Evolutionary conservation across 1,140 invertebrate genomes (phyloP).

Genomic region (Heliconius nattereri): DNA sequence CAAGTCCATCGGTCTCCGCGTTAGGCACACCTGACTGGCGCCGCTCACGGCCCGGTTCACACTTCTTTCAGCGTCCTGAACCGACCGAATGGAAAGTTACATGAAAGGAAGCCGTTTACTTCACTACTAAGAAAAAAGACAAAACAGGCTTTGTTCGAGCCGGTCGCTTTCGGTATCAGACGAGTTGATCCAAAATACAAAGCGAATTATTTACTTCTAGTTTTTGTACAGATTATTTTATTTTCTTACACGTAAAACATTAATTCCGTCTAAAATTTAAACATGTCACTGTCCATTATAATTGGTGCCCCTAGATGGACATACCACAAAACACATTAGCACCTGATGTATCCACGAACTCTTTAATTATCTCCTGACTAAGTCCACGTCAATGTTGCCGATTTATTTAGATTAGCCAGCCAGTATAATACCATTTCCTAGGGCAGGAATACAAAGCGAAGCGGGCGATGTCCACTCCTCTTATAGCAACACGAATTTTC

Average conservation of each 20-base stretch:
- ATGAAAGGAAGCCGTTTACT: slow-evolving; percentile 74
- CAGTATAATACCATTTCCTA: slow-evolving; percentile 61
- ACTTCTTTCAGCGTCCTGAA: slow-evolving; percentile 71
- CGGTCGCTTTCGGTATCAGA: slow-evolving; percentile 29
- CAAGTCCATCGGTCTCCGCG: slow-evolving; percentile 62
- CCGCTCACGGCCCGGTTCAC: slow-evolving; percentile 70
- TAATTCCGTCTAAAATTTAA: background rate
- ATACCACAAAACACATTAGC: slow-evolving; percentile 35
- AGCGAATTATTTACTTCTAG: slow-evolving; percentile 4
- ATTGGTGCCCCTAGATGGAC: slow-evolving; percentile 23
- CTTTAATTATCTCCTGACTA: slow-evolving; percentile 66
- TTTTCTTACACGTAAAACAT: background rate
- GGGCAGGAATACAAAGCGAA: slow-evolving; percentile 68
- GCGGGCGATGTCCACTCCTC: slow-evolving; percentile 72
- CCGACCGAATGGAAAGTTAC: slow-evolving; percentile 74
- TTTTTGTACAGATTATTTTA: background rate
- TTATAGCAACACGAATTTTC: slow-evolving; percentile 75
- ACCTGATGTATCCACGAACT: slow-evolving; percentile 25
- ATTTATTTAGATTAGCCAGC: slow-evolving; percentile 75
- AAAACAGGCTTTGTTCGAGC: slow-evolving; percentile 49
- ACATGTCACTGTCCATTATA: background rate
- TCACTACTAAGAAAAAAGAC: slow-evolving; percentile 68
- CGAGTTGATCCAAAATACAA: slow-evolving; percentile 21
- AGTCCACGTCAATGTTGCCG: slow-evolving; percentile 56
- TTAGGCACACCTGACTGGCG: slow-evolving; percentile 71